Base-by-base conservation (phyloP, 2,888 invertebrate species). In the Ligdia adustata region DNA sequence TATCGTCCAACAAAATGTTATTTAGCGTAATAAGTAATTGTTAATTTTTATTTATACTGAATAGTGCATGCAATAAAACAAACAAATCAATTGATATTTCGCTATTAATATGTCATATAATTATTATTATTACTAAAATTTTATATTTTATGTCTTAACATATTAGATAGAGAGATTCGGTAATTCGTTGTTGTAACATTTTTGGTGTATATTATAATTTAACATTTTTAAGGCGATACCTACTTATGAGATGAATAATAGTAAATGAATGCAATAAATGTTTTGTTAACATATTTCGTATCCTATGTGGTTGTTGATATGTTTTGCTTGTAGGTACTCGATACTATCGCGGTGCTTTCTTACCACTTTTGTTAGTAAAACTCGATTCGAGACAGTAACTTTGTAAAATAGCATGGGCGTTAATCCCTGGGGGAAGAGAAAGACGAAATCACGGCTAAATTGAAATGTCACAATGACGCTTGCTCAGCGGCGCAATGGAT, bases 21-120 rank as follows among this genome's bases (percentile, higher is more conserved):
- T 76, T 77, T 79, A 84, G 75, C 67, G 67, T 61, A 68, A 63
- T 77, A n/a, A n/a, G n/a, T n/a, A 66, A 79, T 79, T 78, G 78
- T 85, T 86, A 80, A 79, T 76, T 81, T 65, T 82, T 72, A 77
- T 80, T 78, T 75, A 70, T 72, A 72, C 65, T 62, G 16, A 49
- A 52, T 50, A 52, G 46, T 83, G 82, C 87, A 87, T 84, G 88
- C 87, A 88, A 88, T 87, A 88, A 84, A 79, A 22, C n/a, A 84
- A 79, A 22, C n/a, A 22, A 64, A 74, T 79, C 65, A 69, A 83
- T 81, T 86, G 88, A 87, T 88, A 88, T 88, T 88, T 84, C 77
- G 75, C 72, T 82, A 75, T 70, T 78, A 73, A 22, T n/a, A 69
- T 77, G 60, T 77, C 72, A 64, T n/a, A n/a, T n/a, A n/a, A n/a